Evolutionary conservation across 2,888 invertebrate genomes (phyloP).

Genomic region (Machimus atricapillus): DNA sequence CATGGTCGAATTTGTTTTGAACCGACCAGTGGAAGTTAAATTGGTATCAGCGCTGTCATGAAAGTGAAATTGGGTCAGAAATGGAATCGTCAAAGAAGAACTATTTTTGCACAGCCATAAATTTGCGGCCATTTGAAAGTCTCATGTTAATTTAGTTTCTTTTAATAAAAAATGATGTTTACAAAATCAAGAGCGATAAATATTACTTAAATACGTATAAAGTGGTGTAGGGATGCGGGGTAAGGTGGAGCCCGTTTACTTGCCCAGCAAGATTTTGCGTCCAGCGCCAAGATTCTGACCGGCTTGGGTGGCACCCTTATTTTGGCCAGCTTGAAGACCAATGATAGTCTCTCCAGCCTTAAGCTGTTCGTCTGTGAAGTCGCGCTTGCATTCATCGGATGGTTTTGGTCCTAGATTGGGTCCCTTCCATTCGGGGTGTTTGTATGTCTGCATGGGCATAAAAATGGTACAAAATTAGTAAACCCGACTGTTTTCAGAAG

Average conservation of each 20-base stretch:
- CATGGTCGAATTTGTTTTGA: not conserved
- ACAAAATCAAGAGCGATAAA: conserved; percentile 25
- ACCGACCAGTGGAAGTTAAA: not conserved
- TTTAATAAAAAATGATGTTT: conserved; percentile 33
- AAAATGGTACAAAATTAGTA: not conserved
- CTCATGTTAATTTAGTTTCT: conserved; percentile 11
- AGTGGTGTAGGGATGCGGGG: not conserved
- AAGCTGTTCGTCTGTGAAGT: conserved; percentile 91
- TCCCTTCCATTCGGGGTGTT: conserved; percentile 83
- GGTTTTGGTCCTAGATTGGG: conserved; percentile 95
- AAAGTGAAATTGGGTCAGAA: conserved; percentile 13
- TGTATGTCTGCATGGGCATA: conserved; percentile 72
- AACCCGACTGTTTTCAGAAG: not conserved
- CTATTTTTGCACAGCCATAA: not conserved
- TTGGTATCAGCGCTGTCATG: not conserved
- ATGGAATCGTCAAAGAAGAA: not conserved
- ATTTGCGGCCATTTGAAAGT: not conserved
- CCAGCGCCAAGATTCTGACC: conserved; percentile 90
- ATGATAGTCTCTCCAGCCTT: conserved; percentile 88
- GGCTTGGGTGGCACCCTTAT: conserved; percentile 94
- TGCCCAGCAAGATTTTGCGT: conserved; percentile 89
- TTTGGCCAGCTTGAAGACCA: conserved; percentile 94
- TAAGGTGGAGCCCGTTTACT: conserved; percentile 65
- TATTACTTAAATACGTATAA: conserved; percentile 24
- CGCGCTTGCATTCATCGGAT: conserved; percentile 90